Conservation (phyloP, 2,888 invertebrate genomes). For the Cantharis lateralis region DNA sequence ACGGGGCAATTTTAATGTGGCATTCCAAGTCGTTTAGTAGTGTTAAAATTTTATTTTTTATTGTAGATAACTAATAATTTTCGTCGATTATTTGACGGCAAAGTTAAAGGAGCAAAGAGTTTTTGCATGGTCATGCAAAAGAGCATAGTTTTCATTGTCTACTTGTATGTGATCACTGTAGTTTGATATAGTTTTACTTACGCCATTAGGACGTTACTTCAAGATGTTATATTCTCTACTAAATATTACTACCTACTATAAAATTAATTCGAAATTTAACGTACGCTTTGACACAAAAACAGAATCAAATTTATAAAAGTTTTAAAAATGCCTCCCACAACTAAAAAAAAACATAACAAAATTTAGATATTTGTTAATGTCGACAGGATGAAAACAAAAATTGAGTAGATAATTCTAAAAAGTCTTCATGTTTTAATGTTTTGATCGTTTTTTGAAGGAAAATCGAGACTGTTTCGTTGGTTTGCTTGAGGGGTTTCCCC, state of each 20-base stretch:
- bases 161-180: slow-evolving; percentile 52
- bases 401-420: slow-evolving; percentile 18
- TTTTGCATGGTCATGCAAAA: slow-evolving; percentile 42
- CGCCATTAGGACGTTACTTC: slow-evolving; percentile 9
- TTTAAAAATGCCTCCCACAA: not conserved
- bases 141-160: slow-evolving; percentile 49
- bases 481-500: not conserved
- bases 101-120: slow-evolving; percentile 38
- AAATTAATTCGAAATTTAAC: slow-evolving; percentile 18
- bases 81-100: slow-evolving; percentile 45
- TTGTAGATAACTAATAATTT: slow-evolving; percentile 16
- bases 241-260: slow-evolving; percentile 9
- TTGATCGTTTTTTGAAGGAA: not conserved
- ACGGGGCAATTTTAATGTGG: not conserved
- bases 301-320: slow-evolving; percentile 20
- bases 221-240: slow-evolving; percentile 29
- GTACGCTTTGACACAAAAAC: slow-evolving; percentile 28
- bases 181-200: slow-evolving; percentile 33
- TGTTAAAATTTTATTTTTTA: slow-evolving; percentile 20
- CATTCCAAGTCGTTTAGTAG: slow-evolving; percentile 10
- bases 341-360: not conserved
- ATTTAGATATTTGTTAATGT: not conserved
- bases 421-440: not conserved
- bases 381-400: not conserved
- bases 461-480: not conserved